phyloP scores from a whole-genome alignment of 2,888 invertebrate genomes.

The Cecidostiba fungosa region DNA sequence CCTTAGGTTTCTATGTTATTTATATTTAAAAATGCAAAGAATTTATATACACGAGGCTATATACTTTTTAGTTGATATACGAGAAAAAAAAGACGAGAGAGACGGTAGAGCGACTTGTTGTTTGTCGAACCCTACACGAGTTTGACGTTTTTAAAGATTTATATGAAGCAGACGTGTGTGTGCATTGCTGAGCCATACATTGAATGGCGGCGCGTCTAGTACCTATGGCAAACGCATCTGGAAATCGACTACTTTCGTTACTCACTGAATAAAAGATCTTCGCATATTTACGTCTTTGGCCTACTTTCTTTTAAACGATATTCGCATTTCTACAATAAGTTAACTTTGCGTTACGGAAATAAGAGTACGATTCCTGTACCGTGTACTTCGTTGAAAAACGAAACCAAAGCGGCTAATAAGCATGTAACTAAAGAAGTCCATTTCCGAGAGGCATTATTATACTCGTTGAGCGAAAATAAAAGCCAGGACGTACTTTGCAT shows the following conservation, averaged over 20 bases:
- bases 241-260: constrained; percentile 52
- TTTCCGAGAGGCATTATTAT: constrained; percentile 51
- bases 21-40: constrained; percentile 57
- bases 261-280: neutral
- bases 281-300: constrained; percentile 14
- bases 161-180: constrained; percentile 54
- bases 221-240: constrained; percentile 36
- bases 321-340: neutral
- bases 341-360: neutral
- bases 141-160: constrained; percentile 63
- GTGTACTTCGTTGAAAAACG: constrained; percentile 19
- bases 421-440: constrained; percentile 45
- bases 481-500: constrained; percentile 43
- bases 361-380: neutral
- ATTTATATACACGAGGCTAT: constrained; percentile 61
- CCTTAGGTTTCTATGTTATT: constrained; percentile 62
- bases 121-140: constrained; percentile 60
- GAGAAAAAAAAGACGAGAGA: constrained; percentile 40
- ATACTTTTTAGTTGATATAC: constrained; percentile 58
- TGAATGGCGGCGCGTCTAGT: constrained; percentile 45
- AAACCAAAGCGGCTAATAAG: constrained; percentile 20
- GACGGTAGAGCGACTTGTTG: constrained; percentile 54
- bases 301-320: constrained; percentile 25
- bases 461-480: constrained; percentile 57
- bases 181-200: constrained; percentile 47